phyloP scores from a whole-genome alignment of 2,888 invertebrate genomes.

The Timema podura region DNA sequence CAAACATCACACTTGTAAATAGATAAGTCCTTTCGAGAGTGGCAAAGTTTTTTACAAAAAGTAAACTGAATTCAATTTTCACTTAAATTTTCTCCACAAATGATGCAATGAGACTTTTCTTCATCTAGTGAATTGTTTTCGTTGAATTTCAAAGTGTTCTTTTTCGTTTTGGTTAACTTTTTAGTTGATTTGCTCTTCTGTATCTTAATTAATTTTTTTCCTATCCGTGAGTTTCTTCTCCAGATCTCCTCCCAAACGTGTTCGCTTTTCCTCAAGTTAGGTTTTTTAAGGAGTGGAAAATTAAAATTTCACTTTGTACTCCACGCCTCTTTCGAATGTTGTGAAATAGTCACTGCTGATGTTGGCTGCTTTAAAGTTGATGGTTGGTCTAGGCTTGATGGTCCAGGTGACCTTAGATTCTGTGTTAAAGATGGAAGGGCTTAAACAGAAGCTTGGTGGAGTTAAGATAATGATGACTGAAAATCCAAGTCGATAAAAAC shows the following conservation, averaged over 20 bases:
- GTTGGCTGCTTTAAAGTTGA: neutral
- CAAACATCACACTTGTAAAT: too few relatives aligned
- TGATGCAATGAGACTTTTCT: neutral
- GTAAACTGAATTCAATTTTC: conserved; percentile 3
- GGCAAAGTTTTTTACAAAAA: neutral
- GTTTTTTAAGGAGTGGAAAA: neutral
- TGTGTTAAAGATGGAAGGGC: neutral
- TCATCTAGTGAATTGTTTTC: neutral
- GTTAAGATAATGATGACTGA: neutral
- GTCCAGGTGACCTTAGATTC: neutral
- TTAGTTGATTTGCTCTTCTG: neutral
- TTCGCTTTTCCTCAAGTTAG: neutral
- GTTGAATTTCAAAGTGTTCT: neutral
- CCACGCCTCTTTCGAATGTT: neutral
- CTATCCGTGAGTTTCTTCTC: neutral
- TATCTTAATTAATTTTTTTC: neutral
- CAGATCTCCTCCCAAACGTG: neutral
- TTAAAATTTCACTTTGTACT: neutral
- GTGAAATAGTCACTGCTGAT: neutral
- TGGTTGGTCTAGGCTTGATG: neutral
- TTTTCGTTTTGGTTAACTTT: neutral
- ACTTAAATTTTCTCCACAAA: neutral
- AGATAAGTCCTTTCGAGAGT: too few relatives aligned
- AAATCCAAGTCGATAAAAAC: conserved; percentile 11
- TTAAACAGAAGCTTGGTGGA: neutral